Base-by-base conservation (phyloP, 1,140 invertebrate genomes). In the Spodoptera litura region DNA sequence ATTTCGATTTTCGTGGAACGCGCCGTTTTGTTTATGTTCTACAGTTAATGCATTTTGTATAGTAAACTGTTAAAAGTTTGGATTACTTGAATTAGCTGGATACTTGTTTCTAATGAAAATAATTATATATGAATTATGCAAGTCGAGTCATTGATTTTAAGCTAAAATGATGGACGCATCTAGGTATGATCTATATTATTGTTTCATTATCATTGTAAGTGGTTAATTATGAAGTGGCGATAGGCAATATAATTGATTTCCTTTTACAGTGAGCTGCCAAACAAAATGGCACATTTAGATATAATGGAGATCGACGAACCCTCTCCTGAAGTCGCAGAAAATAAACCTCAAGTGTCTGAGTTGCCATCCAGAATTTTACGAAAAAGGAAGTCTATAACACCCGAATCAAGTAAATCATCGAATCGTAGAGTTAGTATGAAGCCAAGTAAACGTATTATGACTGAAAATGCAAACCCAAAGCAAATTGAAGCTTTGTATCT, bases 401-500 rank as follows among this genome's bases (percentile, higher is more conserved):
- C 87, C 52, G 93, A 93, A 82, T 78, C 85, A 61, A 87, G 53
- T 73, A 93, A 90, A 87, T 78, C 88, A 15, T 83, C 84, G 6
- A 94, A 94, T 78, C 91, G 92, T 51, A 86, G 93, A 81, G 92
- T 94, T 53, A 92, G 83, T 75, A 93, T 93, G 91, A 91, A 88
- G 80, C 93, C 93, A 51, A 87, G 91, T 1, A 94, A 93, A 82
- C 87, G 88, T 78, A 83, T 80, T 51, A 81, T 92, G 56, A 82
- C 85, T 52, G 90, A 94, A 81, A 91, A 88, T 83, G 84, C 88
- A 27, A 93, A 90, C 79, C 81, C 89, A 44, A 94, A 93, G 78
- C 88, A 93, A 91, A 93, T 94, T 76, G 93, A 94, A 82, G 91
- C 93, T 49, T 83, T 94, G 44, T 94, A 94, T 83, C 85, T 93